A percentile compares a stretch with the other conserved stretches of the same genome.
These are phyloP conservation scores for Brachycybe producta DNA, from an alignment of 2,888 invertebrate genomes.

Conservation along the genomic window DNA sequence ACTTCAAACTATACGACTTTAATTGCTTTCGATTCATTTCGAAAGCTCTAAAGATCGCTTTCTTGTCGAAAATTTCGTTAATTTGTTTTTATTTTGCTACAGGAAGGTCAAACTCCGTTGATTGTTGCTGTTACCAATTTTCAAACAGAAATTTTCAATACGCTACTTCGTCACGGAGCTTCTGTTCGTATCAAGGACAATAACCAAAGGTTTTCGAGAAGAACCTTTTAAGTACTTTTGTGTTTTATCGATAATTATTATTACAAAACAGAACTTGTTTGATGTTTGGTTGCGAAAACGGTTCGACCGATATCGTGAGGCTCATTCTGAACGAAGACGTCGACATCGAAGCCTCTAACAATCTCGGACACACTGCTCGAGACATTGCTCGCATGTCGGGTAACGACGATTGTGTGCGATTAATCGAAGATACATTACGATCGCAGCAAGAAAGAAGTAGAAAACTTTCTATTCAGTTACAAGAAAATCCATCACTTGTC, in stretches of 20 bases:
- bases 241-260: neutral
- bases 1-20: no score
- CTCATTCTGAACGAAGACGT: constrained; percentile 56
- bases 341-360: constrained; percentile 49
- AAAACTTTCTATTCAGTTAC: no score
- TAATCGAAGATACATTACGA: neutral
- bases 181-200: constrained; percentile 49
- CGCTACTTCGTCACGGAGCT: constrained; percentile 45
- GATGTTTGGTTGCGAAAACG: constrained; percentile 38
- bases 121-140: constrained; percentile 45
- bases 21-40: no score
- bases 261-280: constrained; percentile 6
- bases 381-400: constrained; percentile 62
- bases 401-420: constrained; percentile 38
- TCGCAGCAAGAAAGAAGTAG: neutral
- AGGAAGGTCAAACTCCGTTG: constrained; percentile 47
- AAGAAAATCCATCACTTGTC: no score
- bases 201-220: constrained; percentile 24
- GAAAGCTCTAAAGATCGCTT: no score
- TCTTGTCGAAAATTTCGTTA: no score
- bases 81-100: constrained; percentile 19
- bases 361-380: constrained; percentile 57
- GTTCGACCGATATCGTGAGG: constrained; percentile 12
- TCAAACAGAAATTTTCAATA: constrained; percentile 42
- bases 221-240: neutral